Evolutionary conservation across 2,888 invertebrate genomes (phyloP).

Genomic region (Palloptera scutellata): DNA sequence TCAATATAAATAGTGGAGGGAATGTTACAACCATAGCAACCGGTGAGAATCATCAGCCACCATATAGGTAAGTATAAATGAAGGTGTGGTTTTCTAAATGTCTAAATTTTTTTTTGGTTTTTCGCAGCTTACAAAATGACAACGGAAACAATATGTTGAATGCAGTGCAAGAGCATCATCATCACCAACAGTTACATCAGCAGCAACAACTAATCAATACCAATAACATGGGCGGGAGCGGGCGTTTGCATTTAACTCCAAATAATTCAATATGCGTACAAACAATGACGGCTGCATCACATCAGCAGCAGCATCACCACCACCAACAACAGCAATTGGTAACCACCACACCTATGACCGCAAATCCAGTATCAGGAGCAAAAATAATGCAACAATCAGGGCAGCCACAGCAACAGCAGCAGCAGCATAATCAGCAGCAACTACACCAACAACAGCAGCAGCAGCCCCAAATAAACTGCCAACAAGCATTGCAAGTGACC

Average conservation of each 20-base stretch:
- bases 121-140: constrained; percentile 52
- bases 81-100: neutral
- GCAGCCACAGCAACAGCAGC: constrained; percentile 36
- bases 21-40: constrained; percentile 63
- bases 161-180: constrained; percentile 38
- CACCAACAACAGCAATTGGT: constrained; percentile 39
- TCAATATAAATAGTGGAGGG: constrained; percentile 64
- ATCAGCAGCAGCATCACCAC: constrained; percentile 46
- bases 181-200: constrained; percentile 39
- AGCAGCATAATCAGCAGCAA: constrained; percentile 46
- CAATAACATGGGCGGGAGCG: constrained; percentile 37
- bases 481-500: constrained; percentile 39
- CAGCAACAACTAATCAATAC: constrained; percentile 44
- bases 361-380: constrained; percentile 34
- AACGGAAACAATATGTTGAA: constrained; percentile 31
- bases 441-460: constrained; percentile 38
- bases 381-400: constrained; percentile 39
- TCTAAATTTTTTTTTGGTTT: neutral
- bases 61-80: constrained; percentile 48
- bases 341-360: constrained; percentile 31
- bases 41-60: constrained; percentile 64
- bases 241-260: constrained; percentile 44
- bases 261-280: constrained; percentile 52
- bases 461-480: constrained; percentile 25
- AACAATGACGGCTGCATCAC: constrained; percentile 43